Percentiles rank a stretch among this genome's conserved stretches.
phyloP scores from a whole-genome alignment of 2,113 vertebrate genomes.

The Aix galericulata region DNA sequence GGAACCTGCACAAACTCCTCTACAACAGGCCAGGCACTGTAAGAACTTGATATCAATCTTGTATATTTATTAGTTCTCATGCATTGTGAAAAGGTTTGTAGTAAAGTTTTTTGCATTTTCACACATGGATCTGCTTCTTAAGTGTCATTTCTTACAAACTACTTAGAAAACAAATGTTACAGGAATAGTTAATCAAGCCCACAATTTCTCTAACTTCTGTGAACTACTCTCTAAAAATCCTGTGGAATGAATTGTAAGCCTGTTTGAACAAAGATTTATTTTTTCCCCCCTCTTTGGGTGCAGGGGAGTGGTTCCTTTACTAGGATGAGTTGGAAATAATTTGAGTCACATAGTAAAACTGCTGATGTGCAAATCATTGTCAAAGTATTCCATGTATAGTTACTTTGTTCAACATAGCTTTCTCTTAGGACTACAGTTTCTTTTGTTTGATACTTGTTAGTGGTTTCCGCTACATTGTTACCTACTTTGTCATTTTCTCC shows the following conservation, averaged over 20 bases:
- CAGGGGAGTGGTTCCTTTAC: background rate
- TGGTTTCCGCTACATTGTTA: background rate
- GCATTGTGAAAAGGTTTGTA: background rate
- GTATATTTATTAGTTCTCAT: background rate
- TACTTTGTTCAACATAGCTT: background rate
- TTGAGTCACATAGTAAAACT: background rate
- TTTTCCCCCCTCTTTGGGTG: rapidly evolving
- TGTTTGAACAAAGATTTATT: background rate
- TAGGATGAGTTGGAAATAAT: background rate
- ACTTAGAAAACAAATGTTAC: background rate
- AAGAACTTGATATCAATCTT: constrained; percentile 58
- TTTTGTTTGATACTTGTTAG: background rate
- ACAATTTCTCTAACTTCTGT: background rate
- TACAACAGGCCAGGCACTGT: constrained; percentile 96
- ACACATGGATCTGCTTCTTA: background rate
- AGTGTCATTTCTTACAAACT: background rate
- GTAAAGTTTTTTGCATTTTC: background rate
- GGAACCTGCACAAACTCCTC: constrained; percentile 91
- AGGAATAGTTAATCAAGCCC: background rate
- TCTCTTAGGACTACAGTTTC: background rate
- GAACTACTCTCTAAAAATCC: background rate
- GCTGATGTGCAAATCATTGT: background rate
- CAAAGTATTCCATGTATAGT: background rate
- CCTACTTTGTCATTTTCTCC: background rate
- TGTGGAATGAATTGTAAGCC: background rate